Percentiles rank a stretch among this genome's conserved stretches.
These are phyloP conservation scores for Epizoanthus ramosus DNA, from an alignment of 92 coral and sea anemone genomes.

Conservation along the genomic window DNA sequence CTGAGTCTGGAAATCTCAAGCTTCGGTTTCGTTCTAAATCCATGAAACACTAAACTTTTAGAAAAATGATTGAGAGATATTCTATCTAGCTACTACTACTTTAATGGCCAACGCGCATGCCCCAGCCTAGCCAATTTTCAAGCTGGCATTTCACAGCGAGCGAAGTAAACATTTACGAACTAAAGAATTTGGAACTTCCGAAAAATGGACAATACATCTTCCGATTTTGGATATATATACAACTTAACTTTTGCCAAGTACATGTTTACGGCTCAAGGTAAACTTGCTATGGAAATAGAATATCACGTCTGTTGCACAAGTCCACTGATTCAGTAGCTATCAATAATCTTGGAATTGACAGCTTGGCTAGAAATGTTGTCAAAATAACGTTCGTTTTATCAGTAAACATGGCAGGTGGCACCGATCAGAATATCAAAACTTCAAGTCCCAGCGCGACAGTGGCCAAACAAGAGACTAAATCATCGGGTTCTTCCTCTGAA, in stretches of 20 bases:
- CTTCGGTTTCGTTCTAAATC: no score
- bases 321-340: neutral
- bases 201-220: no score
- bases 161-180: no score
- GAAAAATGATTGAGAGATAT: no score
- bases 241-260: neutral
- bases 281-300: neutral
- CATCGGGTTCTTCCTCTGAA: neutral
- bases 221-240: no score
- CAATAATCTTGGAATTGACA: neutral
- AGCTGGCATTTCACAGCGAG: no score
- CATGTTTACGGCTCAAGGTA: neutral
- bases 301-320: neutral
- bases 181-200: no score
- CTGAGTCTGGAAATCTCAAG: no score
- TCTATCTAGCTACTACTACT: no score
- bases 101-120: no score
- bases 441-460: neutral
- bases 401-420: constrained; percentile 76
- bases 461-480: neutral
- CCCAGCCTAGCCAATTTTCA: no score
- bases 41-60: no score
- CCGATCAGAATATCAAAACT: constrained; percentile 26
- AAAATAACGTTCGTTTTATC: constrained; percentile 34
- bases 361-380: neutral